phyloP scores from a whole-genome alignment of 2,888 invertebrate species.

The Cataglyphis rosenhaueri region DNA sequence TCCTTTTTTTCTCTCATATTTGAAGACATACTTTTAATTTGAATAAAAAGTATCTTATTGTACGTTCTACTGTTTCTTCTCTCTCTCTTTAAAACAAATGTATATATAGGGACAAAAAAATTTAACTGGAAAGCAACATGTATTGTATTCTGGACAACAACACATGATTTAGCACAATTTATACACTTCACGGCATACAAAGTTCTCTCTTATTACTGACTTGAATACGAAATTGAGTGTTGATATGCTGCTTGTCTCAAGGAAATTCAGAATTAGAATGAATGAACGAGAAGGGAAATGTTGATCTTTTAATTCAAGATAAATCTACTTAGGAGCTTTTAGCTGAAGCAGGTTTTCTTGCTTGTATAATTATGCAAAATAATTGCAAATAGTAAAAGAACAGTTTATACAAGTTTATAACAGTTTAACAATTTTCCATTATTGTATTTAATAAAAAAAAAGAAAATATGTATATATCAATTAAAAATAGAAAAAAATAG shows the following conservation, averaged over 20 bases:
- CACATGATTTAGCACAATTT: slow-evolving; percentile 15
- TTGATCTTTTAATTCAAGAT: background rate
- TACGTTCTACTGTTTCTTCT: background rate
- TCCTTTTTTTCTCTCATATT: background rate
- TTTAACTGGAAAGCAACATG: background rate
- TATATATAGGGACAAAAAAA: too few species aligned
- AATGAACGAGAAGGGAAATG: background rate
- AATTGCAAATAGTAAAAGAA: background rate
- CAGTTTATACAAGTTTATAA: too few species aligned
- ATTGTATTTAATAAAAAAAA: background rate
- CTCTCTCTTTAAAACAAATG: background rate
- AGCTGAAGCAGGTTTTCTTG: background rate
- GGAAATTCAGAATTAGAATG: background rate
- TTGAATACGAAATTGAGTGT: slow-evolving; percentile 62
- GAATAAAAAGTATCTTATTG: background rate
- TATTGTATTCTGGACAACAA: slow-evolving; percentile 22
- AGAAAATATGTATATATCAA: background rate
- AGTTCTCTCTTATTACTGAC: slow-evolving; percentile 47
- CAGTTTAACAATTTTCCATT: too few species aligned
- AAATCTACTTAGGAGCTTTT: background rate
- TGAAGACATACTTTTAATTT: background rate
- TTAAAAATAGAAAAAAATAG: background rate
- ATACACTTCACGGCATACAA: slow-evolving; percentile 36
- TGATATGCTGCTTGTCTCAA: background rate
- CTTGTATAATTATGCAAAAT: background rate